Conservation (phyloP, 2,888 invertebrate species). For the Himalopsyche kuldschensis region DNA sequence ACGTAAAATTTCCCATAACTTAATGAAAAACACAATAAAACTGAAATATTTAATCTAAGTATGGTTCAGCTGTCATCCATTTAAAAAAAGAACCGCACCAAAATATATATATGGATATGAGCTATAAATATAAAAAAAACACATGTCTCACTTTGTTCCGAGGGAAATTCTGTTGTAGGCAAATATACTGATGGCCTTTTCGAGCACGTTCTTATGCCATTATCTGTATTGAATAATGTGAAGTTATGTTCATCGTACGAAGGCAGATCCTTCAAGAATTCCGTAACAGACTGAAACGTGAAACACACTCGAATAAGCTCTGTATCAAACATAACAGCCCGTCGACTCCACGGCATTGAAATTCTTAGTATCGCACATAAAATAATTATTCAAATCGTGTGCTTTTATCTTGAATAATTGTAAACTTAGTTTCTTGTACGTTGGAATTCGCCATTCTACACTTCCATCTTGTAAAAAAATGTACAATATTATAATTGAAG, state of each 20-base stretch:
- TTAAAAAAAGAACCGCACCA: neutral
- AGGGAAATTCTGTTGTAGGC: slow-evolving; percentile 89
- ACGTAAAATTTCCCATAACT: neutral
- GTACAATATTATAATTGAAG: neutral
- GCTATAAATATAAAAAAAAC: no score
- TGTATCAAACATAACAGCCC: no score
- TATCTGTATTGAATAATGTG: slow-evolving; percentile 85
- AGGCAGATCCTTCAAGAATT: slow-evolving; percentile 89
- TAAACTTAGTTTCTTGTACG: neutral
- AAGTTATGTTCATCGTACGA: slow-evolving; percentile 91
- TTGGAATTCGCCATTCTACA: slow-evolving; percentile 7
- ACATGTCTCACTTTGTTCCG: slow-evolving; percentile 78
- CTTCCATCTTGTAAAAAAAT: slow-evolving; percentile 17
- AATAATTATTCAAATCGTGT: neutral
- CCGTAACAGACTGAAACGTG: slow-evolving; percentile 75
- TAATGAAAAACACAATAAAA: neutral
- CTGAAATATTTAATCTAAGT: no score
- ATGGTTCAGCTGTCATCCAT: neutral
- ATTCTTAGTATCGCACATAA: no score
- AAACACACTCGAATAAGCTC: neutral
- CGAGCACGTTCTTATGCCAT: slow-evolving; percentile 76
- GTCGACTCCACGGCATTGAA: no score
- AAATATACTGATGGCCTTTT: slow-evolving; percentile 90
- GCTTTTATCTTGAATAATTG: neutral
- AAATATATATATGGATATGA: neutral